Evolutionary conservation across 1,140 invertebrate genomes (phyloP), one percentile per base, ranked within the genome.

Genomic region (Diabrotica virgifera): DNA sequence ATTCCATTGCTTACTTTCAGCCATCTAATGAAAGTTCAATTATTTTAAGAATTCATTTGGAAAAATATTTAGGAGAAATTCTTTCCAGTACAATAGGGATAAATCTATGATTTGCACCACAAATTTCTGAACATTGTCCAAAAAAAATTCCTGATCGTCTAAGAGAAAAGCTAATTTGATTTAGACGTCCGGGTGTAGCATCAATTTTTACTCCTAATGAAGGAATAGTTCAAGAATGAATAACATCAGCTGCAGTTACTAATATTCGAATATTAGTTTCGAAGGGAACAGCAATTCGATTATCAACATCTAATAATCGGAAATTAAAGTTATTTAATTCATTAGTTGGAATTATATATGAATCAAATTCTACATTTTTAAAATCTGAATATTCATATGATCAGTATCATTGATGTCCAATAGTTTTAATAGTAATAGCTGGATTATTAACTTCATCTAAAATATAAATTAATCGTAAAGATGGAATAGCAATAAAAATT

Each of bases 121-220:
- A 91, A 83, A 91, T 89, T 85, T 91, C 89, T 74, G 88, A 90
- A 78, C 89, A 91, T 84, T 91, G 88, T 0, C 88, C 88, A 80
- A 78, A 89, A 78, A 83, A 87, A 72, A 87, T 66, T 54, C 87
- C 86, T 40, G 83, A 73, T 52, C 83, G 81, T 68, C 82, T 85
- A 75, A 83, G 76, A 69, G 76, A 77, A 76, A 87, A 81, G 64
- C 68, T 82, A 59, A 82, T 75, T 85, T 89, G 84, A 79, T 89
- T 90, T 78, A 90, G 72, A 50, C 87, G 85, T 0, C 87, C 87
- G 14, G 87, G 87, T 6, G 83, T 81, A 38, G 85, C 85, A 81
- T 90, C 87, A 65, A 84, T 77, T 80, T 90, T 90, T 50, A 89
- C 78, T 11, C 85, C 85, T 78, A 87, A 74, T 0, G 80, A 72